Percentiles rank a stretch among this genome's conserved stretches.
These are phyloP conservation scores for Ichneumoninae sp. DNA, from an alignment of 2,888 invertebrate species.

Conservation along the genomic window DNA sequence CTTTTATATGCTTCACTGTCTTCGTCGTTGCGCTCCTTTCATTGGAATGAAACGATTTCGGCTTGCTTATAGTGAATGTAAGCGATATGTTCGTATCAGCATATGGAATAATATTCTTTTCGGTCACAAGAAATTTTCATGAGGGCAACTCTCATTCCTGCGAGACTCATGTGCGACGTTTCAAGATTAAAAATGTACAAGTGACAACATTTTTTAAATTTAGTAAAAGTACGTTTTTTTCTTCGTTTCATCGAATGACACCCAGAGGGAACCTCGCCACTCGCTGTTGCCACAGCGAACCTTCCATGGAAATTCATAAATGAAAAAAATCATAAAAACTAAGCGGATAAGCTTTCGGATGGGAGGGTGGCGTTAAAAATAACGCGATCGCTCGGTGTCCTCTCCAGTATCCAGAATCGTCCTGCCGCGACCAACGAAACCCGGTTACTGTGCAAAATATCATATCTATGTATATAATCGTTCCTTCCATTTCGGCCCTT, in stretches of 20 bases:
- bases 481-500: slow-evolving; percentile 58
- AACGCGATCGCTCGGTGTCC: slow-evolving; percentile 57
- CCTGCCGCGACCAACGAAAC: slow-evolving; percentile 43
- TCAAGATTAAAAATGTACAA: not conserved
- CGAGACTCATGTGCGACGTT: not conserved
- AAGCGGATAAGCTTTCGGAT: slow-evolving; percentile 59
- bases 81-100: not conserved
- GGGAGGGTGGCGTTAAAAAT: slow-evolving; percentile 60
- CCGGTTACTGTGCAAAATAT: slow-evolving; percentile 25
- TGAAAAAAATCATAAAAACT: slow-evolving; percentile 62
- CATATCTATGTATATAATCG: slow-evolving; percentile 50
- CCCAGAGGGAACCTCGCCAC: slow-evolving; percentile 13
- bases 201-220: not conserved
- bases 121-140: not conserved
- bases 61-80: not conserved
- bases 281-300: not conserved
- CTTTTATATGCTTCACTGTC: not conserved
- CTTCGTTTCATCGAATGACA: slow-evolving; percentile 47
- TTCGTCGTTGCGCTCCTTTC: not conserved
- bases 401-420: slow-evolving; percentile 11
- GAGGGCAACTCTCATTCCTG: not conserved
- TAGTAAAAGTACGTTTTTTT: slow-evolving; percentile 1
- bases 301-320: slow-evolving; percentile 59
- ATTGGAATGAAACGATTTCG: not conserved
- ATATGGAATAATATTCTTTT: not conserved